Evolutionary conservation across 2,797 vertebrate species (phyloP), one percentile per base, ranked within the genome.

Genomic region (Sardinella longiceps): DNA sequence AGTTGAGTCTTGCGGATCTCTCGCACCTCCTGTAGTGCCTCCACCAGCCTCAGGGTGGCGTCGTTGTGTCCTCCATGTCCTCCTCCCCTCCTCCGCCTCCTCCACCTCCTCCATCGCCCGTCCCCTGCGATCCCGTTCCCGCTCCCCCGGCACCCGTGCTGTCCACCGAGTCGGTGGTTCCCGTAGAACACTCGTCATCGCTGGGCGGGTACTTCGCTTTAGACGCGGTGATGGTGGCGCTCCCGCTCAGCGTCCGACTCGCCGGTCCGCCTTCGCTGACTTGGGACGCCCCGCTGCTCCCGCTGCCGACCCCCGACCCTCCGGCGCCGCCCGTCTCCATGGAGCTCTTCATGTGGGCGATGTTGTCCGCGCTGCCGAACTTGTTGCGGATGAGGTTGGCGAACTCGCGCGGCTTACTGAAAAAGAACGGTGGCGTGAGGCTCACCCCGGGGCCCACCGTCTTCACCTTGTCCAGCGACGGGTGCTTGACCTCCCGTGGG

Each of bases 351-450:
- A 99, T 89, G 92, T 99, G 98, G 43, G 98, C 96, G 0, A 99
- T 99, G 92, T 99, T 99, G 93, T 99, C 98, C 0, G 98, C 98
- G 0, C 98, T 99, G 89, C 98, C 98, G 20, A 99, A 99, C 92
- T 98, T 99, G 92, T 99, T 99, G 77, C 97, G 94, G 88, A 99
- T 99, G 86, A 99, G 93, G 91, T 97, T 99, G 89, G 98, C 98
- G 25, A 99, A 96, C 89, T 97, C 98, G 60, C 96, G 93, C 0
- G 98, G 95, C 91, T 99, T 99, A 93, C 91, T 99, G 92, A 99
- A 98, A 88, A 98, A 98, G 89, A 98, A 97, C 0, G 98, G 98
- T 0, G 98, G 97, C 0, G 98, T 98, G 86, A 99, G 95, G 12
- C 97, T 97, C 18, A 98, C 97, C 0, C 98, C 98, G 0, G 97